Conservation (phyloP, 2,113 vertebrate genomes). For the Podilymbus podiceps region DNA sequence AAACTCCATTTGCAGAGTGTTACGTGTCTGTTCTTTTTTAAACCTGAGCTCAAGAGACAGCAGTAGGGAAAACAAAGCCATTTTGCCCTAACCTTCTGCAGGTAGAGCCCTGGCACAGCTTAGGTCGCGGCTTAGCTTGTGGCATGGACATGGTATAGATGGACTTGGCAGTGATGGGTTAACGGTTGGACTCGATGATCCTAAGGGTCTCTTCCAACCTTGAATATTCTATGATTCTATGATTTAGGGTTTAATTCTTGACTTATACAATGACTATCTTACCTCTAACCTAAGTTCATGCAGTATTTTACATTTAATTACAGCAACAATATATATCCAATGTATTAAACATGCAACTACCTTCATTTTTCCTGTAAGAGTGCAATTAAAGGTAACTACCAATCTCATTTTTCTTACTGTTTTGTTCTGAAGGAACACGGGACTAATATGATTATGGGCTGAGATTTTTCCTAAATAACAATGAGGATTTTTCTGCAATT, state of each 20-base stretch:
- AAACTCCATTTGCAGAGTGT: neutral
- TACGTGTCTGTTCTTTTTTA: rapidly evolving
- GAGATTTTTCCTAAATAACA: conserved; percentile 53
- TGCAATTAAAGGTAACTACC: conserved; percentile 9
- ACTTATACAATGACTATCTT: neutral
- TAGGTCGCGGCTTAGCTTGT: neutral
- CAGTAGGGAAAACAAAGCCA: neutral
- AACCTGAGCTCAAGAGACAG: neutral
- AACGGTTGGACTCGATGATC: too few species aligned
- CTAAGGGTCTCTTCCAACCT: too few species aligned
- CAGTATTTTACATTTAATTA: conserved; percentile 28
- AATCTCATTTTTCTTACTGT: neutral
- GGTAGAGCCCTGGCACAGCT: neutral
- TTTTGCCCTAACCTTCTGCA: neutral
- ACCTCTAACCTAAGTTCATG: neutral
- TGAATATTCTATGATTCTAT: too few species aligned
- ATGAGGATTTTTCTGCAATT: conserved; percentile 64
- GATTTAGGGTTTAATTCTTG: neutral
- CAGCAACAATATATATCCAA: neutral
- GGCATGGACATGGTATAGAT: too few species aligned
- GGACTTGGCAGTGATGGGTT: too few species aligned
- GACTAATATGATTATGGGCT: conserved; percentile 31
- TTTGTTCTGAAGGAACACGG: conserved; percentile 22
- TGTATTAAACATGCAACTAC: neutral
- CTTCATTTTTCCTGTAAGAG: neutral